A percentile compares a stretch with the other conserved stretches of the same genome.
Evolutionary conservation across 2,113 vertebrate genomes (phyloP).

Genomic region (Pomatorhinus ruficollis): DNA sequence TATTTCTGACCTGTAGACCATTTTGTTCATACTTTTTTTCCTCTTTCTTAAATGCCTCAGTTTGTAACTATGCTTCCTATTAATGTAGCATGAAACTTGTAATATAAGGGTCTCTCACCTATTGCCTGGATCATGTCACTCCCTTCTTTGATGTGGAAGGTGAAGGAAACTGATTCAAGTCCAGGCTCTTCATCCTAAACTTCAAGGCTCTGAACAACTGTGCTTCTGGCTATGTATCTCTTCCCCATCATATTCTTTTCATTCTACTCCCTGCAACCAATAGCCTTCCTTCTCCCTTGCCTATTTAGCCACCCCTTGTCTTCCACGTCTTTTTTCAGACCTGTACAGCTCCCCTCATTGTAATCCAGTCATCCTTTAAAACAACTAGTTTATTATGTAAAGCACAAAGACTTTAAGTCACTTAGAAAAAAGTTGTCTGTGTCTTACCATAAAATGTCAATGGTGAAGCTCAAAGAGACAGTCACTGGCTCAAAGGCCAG

Average conservation of each 20-base stretch:
- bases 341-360: neutral
- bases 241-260: neutral
- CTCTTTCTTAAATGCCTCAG: neutral
- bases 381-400: neutral
- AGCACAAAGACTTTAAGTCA: neutral
- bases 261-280: neutral
- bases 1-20: neutral
- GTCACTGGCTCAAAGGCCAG: neutral
- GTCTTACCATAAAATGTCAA: neutral
- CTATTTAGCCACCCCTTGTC: neutral
- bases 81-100: neutral
- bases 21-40: neutral
- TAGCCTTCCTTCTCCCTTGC: neutral
- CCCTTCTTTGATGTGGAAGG: constrained; percentile 35
- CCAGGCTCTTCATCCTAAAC: constrained; percentile 27
- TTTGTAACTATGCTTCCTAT: neutral
- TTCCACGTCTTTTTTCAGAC: neutral
- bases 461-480: neutral
- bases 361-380: neutral
- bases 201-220: constrained; percentile 45
- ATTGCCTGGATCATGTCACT: constrained; percentile 38
- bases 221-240: constrained; percentile 43
- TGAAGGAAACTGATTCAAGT: constrained; percentile 41
- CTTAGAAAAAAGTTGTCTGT: neutral
- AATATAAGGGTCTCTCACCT: constrained; percentile 33